Percentiles rank a stretch among this genome's conserved stretches.
phyloP scores from a whole-genome alignment of 2,113 vertebrate genomes.

The Corythaixoides concolor region DNA sequence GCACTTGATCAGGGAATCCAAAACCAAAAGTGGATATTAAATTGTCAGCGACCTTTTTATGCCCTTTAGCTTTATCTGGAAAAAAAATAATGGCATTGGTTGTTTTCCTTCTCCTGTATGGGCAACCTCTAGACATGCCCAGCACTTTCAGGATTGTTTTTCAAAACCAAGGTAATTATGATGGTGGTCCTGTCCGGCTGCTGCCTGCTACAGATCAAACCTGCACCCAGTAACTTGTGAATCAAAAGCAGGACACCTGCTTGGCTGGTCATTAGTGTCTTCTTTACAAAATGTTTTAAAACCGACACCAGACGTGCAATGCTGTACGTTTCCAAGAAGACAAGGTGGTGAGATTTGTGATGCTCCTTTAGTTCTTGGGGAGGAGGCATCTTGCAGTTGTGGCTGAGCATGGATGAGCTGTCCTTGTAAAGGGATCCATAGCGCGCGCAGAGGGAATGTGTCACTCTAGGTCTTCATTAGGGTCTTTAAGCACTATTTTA shows the following conservation, averaged over 20 bases:
- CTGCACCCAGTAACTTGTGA: not conserved
- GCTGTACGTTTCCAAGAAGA: not conserved
- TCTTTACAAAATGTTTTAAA: not conserved
- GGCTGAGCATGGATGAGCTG: not conserved
- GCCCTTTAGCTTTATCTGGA: not conserved
- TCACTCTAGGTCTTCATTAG: not conserved
- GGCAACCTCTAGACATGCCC: not conserved
- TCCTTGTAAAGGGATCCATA: not conserved
- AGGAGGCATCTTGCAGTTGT: fast-evolving
- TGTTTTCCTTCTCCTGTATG: not conserved
- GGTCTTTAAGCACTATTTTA: not conserved
- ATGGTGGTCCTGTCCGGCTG: not conserved
- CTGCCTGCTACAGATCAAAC: not conserved
- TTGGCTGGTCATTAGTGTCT: not conserved
- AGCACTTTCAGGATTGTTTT: not conserved
- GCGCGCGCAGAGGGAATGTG: not conserved
- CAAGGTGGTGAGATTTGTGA: not conserved
- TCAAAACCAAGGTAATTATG: not conserved
- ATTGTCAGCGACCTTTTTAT: not conserved
- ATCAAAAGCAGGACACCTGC: not conserved
- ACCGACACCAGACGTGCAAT: not conserved
- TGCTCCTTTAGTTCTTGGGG: not conserved
- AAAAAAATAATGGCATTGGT: not conserved
- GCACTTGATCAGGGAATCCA: not conserved
- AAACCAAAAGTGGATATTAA: not conserved